These are phyloP conservation scores for Protodeltote pygarga DNA, from an alignment of 2,888 invertebrate species.

Conservation along the genomic window DNA sequence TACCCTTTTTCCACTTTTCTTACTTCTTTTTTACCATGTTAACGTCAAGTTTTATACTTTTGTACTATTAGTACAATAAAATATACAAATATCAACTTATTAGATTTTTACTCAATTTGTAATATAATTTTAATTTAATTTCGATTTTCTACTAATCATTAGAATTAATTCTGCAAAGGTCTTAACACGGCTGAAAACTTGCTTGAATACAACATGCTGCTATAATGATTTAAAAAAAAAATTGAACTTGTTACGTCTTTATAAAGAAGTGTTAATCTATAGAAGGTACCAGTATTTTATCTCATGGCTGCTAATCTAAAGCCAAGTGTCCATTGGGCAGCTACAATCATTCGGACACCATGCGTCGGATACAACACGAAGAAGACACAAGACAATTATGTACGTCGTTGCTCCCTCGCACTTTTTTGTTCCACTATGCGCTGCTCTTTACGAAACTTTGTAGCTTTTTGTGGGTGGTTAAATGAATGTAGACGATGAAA, in stretches of 20 bases:
- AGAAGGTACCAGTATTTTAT: constrained; percentile 22
- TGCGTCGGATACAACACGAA: constrained; percentile 58
- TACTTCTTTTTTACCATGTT: background rate
- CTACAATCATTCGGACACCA: constrained; percentile 60
- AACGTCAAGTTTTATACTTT: too few species aligned
- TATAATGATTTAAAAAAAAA: too few species aligned
- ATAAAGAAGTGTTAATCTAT: background rate
- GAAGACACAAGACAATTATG: constrained; percentile 65
- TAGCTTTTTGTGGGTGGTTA: constrained; percentile 57
- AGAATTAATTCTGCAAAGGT: too few species aligned
- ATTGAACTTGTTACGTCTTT: too few species aligned
- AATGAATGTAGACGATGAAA: constrained; percentile 52
- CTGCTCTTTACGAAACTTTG: constrained; percentile 50
- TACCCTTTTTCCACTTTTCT: constrained; percentile 13
- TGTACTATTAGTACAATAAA: too few species aligned
- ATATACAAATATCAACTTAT: too few species aligned
- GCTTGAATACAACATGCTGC: too few species aligned
- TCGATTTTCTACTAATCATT: too few species aligned
- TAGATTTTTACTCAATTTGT: too few species aligned
- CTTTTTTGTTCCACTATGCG: constrained; percentile 46
- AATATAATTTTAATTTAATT: too few species aligned
- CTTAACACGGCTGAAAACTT: too few species aligned
- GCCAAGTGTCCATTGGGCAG: constrained; percentile 50
- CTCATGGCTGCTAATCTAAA: constrained; percentile 43
- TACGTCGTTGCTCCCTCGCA: constrained; percentile 55